Conservation (phyloP, 2,888 invertebrate species). For the Himalopsyche kuldschensis region DNA sequence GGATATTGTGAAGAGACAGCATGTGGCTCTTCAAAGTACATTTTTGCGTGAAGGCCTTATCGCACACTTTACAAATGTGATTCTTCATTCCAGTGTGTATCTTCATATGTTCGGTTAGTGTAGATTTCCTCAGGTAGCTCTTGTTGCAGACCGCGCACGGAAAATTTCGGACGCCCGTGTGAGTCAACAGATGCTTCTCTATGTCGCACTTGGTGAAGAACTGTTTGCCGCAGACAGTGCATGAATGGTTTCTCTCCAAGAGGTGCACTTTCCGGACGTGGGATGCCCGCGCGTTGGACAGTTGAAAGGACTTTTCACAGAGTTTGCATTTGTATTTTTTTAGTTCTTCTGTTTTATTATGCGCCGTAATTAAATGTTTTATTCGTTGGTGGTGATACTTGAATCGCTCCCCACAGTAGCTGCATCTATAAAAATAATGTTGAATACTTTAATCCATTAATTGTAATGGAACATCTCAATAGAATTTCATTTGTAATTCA, state of each 20-base stretch:
- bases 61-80: conserved; percentile 15
- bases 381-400: conserved; percentile 10
- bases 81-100: conserved; percentile 15
- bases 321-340: conserved; percentile 17
- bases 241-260: conserved; percentile 8
- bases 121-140: conserved; percentile 11
- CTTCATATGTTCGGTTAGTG: conserved; percentile 19
- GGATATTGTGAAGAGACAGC: background rate
- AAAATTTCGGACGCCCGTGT: conserved; percentile 11
- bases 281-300: background rate
- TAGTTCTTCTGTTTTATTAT: conserved; percentile 18
- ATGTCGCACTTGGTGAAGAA: conserved; percentile 14
- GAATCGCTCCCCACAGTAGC: conserved; percentile 14
- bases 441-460: too few species aligned
- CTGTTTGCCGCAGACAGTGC: background rate
- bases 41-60: conserved; percentile 22
- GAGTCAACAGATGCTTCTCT: conserved; percentile 9
- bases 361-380: conserved; percentile 12
- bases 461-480: too few species aligned
- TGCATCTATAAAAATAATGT: conserved; percentile 19
- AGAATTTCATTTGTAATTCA: too few species aligned
- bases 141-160: conserved; percentile 18
- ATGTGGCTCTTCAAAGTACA: conserved; percentile 19
- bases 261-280: conserved; percentile 23
- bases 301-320: conserved; percentile 13